A percentile compares a stretch with the other conserved stretches of the same genome.
phyloP scores from a whole-genome alignment of 2,113 vertebrate genomes.

The Macrotis lagotis region DNA sequence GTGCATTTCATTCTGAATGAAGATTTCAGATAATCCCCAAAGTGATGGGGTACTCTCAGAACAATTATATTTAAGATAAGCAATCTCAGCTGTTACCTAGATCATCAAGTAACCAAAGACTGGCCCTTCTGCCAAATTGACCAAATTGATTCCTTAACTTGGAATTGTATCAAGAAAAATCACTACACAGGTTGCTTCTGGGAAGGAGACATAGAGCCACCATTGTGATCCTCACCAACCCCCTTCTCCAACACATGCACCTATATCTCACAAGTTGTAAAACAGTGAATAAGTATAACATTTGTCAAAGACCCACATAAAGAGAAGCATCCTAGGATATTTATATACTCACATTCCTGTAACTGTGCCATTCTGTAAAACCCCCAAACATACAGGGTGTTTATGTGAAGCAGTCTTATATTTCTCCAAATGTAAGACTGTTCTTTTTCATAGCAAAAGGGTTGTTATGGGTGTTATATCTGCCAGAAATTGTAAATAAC shows the following conservation, averaged over 20 bases:
- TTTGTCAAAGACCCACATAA: neutral
- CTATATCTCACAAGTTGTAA: neutral
- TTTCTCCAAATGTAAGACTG: neutral
- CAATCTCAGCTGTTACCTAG: neutral
- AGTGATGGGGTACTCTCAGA: neutral
- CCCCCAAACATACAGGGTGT: neutral
- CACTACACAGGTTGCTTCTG: neutral
- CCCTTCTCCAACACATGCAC: neutral
- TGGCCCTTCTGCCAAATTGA: neutral
- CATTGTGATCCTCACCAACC: neutral
- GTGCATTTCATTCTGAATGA: neutral
- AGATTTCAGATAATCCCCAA: neutral
- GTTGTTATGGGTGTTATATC: neutral
- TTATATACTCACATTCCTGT: neutral
- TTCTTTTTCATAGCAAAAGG: neutral
- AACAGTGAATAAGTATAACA: neutral
- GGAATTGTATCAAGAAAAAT: neutral
- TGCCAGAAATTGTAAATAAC: neutral
- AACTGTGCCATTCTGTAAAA: neutral
- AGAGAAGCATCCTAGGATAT: neutral
- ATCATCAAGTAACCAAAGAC: neutral
- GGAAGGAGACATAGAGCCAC: neutral
- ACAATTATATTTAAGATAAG: neutral
- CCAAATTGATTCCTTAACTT: neutral
- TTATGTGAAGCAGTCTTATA: neutral